Evolutionary conservation across 2,113 vertebrate genomes (phyloP).

Genomic region (Symphodus melops): DNA sequence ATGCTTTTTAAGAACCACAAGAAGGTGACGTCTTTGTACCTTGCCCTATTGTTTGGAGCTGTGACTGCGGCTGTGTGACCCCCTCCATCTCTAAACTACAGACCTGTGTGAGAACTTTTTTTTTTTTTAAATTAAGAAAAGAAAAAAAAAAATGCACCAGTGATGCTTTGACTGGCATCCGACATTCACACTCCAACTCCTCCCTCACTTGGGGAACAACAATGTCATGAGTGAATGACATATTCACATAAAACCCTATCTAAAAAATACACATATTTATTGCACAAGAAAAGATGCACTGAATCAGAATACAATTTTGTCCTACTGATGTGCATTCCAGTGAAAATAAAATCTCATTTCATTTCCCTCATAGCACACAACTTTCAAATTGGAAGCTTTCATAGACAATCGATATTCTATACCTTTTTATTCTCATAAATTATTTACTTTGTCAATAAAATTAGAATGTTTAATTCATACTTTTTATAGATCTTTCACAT

Average conservation of each 20-base stretch:
- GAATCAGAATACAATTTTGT: conserved; percentile 87
- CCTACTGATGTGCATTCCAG: conserved; percentile 98
- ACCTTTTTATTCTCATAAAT: conserved; percentile 66
- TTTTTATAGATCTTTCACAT: conserved; percentile 64
- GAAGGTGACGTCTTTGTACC: conserved; percentile 89
- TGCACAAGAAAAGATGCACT: conserved; percentile 96
- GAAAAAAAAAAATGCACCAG: conserved; percentile 49
- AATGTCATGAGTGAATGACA: conserved; percentile 65
- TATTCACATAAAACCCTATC: conserved; percentile 83
- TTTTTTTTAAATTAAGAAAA: too few species aligned
- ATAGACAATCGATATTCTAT: conserved; percentile 63
- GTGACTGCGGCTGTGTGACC: conserved; percentile 51
- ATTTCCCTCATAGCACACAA: conserved; percentile 86
- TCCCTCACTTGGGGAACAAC: conserved; percentile 32
- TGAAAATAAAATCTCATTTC: conserved; percentile 81
- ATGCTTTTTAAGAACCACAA: conserved; percentile 80
- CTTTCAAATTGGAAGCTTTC: conserved; percentile 76
- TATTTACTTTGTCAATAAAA: conserved; percentile 66
- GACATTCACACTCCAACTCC: conserved; percentile 52
- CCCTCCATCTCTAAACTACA: conserved; percentile 54
- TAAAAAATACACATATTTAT: conserved; percentile 91
- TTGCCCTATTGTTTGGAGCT: conserved; percentile 87
- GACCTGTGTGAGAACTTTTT: conserved; percentile 30
- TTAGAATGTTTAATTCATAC: conserved; percentile 65
- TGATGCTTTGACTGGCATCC: conserved; percentile 52